phyloP scores from a whole-genome alignment of 2,113 vertebrate genomes.

The Baryphthengus martii region DNA sequence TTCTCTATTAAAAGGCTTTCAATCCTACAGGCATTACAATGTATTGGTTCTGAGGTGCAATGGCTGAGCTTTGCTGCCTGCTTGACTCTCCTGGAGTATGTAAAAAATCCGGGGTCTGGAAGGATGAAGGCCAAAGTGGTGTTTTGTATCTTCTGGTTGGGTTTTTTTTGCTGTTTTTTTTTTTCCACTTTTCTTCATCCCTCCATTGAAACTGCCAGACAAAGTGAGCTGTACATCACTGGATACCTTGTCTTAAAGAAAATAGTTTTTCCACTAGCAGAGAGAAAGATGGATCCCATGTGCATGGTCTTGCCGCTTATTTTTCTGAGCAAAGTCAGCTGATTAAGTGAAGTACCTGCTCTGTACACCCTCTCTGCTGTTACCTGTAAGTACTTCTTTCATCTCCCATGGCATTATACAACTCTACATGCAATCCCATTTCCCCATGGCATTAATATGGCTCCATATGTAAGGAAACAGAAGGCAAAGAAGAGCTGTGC shows the following conservation, averaged over 20 bases:
- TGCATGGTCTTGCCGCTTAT: background rate
- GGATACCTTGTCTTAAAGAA: background rate
- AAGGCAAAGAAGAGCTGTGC: background rate
- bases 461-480: rapidly evolving
- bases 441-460: background rate
- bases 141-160: background rate
- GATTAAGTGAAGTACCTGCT: background rate
- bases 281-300: background rate
- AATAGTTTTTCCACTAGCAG: background rate
- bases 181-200: background rate
- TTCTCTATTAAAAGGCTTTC: background rate
- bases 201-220: background rate
- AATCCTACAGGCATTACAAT: background rate
- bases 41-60: background rate
- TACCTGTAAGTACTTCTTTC: background rate
- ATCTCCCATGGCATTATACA: background rate
- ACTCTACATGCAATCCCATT: background rate
- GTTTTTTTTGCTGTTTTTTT: too few species aligned
- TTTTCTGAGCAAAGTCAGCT: background rate
- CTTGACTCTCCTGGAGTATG: background rate
- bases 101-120: background rate
- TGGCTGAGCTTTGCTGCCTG: background rate
- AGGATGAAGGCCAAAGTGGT: background rate
- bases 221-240: background rate
- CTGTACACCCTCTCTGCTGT: background rate